phyloP scores from a whole-genome alignment of 2,888 invertebrate genomes.

The Drosophila nigricruria region DNA sequence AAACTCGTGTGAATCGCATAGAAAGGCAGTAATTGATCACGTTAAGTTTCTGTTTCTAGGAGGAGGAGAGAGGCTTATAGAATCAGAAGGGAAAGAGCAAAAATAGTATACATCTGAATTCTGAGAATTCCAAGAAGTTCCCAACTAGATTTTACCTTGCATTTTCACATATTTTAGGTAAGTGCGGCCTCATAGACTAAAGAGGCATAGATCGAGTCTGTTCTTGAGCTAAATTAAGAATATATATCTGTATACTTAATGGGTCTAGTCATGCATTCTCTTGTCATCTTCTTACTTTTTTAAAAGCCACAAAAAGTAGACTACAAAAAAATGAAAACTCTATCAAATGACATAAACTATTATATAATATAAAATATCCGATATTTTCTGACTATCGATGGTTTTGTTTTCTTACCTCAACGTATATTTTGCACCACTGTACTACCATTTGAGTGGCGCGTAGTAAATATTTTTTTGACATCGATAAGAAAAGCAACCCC shows the following conservation, averaged over 20 bases:
- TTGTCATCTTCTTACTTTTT: too few species aligned
- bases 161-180: not conserved
- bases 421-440: constrained; percentile 19
- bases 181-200: too few species aligned
- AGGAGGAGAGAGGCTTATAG: not conserved
- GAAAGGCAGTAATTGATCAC: not conserved
- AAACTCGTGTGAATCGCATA: not conserved
- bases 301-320: too few species aligned
- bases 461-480: constrained; percentile 15
- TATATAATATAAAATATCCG: too few species aligned
- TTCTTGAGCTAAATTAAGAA: too few species aligned
- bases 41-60: not conserved
- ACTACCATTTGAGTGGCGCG: constrained; percentile 3
- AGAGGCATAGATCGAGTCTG: too few species aligned
- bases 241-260: too few species aligned
- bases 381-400: not conserved
- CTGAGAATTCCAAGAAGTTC: not conserved
- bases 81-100: not conserved
- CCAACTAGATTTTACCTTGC: not conserved
- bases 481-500: constrained; percentile 45
- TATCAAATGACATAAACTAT: too few species aligned
- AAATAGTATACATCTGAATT: not conserved
- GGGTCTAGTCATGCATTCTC: too few species aligned
- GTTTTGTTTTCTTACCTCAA: not conserved
- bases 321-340: too few species aligned